phyloP scores from a whole-genome alignment of 2,797 vertebrate genomes.

The Urocyon cinereoargenteus region DNA sequence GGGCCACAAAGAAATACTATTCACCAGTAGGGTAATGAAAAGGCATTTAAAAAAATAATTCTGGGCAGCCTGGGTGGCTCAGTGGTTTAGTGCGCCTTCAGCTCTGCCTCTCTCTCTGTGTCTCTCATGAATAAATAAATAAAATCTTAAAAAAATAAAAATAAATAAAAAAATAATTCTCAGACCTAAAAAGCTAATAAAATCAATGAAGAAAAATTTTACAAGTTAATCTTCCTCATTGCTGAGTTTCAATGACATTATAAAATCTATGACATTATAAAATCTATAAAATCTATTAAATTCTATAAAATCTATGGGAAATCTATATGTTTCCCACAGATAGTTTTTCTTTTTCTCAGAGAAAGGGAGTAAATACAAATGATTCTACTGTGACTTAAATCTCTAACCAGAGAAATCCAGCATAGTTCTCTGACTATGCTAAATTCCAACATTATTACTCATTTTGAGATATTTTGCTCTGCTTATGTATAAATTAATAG shows the following conservation, averaged over 20 bases:
- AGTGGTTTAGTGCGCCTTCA: no score
- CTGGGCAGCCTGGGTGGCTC: no score
- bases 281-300: no score
- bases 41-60: background rate
- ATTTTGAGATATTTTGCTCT: slow-evolving; percentile 48
- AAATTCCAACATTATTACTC: slow-evolving; percentile 37
- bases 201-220: slow-evolving; percentile 33
- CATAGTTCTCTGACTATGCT: background rate
- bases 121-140: no score
- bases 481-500: background rate
- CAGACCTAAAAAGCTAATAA: slow-evolving; percentile 16
- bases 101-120: no score
- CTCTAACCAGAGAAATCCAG: background rate
- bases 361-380: slow-evolving; percentile 13
- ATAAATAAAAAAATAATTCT: background rate
- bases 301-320: no score
- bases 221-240: slow-evolving; percentile 18
- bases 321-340: background rate
- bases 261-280: background rate
- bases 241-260: slow-evolving; percentile 10
- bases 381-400: slow-evolving; percentile 40
- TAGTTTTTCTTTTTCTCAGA: slow-evolving; percentile 19
- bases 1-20: background rate
- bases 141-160: no score
- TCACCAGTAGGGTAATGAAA: background rate